Conservation (phyloP, 2,797 vertebrate genomes). For the Pogoniulus pusillus region DNA sequence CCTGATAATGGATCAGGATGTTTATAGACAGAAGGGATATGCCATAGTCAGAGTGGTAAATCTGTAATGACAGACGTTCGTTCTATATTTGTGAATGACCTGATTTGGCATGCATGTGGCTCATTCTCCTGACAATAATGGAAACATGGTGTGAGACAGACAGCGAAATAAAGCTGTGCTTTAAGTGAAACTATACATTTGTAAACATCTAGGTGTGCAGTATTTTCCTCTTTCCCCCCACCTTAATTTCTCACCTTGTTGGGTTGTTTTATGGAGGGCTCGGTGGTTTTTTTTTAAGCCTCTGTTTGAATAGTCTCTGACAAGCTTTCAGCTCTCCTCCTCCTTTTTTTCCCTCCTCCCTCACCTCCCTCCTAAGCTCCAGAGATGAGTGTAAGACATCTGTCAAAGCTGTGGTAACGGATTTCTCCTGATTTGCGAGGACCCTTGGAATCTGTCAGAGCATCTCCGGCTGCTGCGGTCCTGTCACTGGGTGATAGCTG, state of each 20-base stretch:
- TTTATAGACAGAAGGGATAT: slow-evolving; percentile 74
- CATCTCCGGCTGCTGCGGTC: not conserved
- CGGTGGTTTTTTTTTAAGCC: not conserved
- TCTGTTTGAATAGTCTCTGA: slow-evolving; percentile 28
- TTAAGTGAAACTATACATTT: slow-evolving; percentile 1
- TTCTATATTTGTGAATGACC: slow-evolving; percentile 81
- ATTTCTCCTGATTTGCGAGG: slow-evolving; percentile 39
- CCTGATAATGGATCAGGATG: slow-evolving; percentile 67
- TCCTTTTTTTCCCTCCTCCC: slow-evolving; percentile 13
- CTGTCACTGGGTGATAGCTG: not conserved
- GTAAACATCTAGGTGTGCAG: slow-evolving; percentile 19
- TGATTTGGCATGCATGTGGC: slow-evolving; percentile 78
- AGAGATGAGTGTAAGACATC: slow-evolving; percentile 68
- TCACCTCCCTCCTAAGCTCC: slow-evolving; percentile 39
- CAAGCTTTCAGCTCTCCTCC: slow-evolving; percentile 47
- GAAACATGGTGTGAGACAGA: slow-evolving; percentile 72
- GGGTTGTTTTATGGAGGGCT: not conserved
- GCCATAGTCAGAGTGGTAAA: slow-evolving; percentile 71
- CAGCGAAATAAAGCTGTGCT: slow-evolving; percentile 49
- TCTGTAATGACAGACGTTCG: slow-evolving; percentile 79
- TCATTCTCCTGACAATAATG: slow-evolving; percentile 76
- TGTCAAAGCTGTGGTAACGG: slow-evolving; percentile 59
- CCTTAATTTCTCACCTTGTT: not conserved
- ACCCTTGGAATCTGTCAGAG: slow-evolving; percentile 47
- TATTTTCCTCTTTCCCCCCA: not conserved